A percentile compares a stretch with the other conserved stretches of the same genome.
phyloP scores from a whole-genome alignment of 2,888 invertebrate species.

The Cerastis rubricosa region DNA sequence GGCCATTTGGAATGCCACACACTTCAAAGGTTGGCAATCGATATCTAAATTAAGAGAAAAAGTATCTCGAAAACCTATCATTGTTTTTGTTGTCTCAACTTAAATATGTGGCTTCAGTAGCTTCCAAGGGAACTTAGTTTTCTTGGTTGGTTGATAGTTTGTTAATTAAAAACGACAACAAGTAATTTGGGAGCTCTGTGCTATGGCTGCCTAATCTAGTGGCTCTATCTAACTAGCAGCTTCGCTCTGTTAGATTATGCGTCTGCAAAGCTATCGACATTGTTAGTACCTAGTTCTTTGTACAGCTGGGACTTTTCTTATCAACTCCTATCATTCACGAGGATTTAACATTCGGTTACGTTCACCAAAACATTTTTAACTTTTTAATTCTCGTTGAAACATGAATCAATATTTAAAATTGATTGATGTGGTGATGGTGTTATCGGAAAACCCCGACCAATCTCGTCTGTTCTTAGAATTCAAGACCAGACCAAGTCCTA shows the following conservation, averaged over 20 bases:
- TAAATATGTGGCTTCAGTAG: background rate
- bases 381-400: background rate
- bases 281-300: background rate
- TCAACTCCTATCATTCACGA: background rate
- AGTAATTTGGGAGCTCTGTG: background rate
- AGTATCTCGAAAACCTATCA: background rate
- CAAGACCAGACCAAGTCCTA: background rate
- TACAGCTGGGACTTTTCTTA: background rate
- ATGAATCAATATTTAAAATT: constrained; percentile 14
- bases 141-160: background rate
- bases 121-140: background rate
- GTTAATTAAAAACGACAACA: background rate
- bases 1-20: background rate
- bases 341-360: background rate
- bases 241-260: background rate
- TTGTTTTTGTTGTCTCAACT: background rate
- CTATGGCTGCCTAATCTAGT: background rate
- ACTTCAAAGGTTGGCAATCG: background rate
- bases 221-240: background rate
- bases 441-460: constrained; percentile 23
- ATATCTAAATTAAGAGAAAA: background rate
- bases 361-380: too few relatives aligned
- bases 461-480: background rate
- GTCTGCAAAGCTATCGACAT: too few relatives aligned
- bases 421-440: background rate